Conservation (phyloP, 2,113 vertebrate species). For the Okapia johnstoni region DNA sequence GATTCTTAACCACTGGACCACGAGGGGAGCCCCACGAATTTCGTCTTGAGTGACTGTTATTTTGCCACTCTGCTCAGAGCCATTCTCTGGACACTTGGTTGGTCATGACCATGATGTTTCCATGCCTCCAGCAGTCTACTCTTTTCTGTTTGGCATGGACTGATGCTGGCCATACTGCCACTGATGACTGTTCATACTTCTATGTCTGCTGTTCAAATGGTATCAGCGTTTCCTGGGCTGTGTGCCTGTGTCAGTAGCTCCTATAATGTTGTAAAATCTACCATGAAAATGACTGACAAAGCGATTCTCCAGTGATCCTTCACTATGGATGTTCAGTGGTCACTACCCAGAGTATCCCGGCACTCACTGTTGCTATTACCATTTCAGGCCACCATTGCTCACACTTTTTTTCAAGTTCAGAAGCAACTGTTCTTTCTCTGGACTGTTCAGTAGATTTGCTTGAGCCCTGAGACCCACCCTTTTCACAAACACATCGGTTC, state of each 20-base stretch:
- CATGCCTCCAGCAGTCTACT: too few species aligned
- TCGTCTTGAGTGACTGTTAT: neutral
- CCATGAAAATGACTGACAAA: neutral
- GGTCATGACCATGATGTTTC: rapidly evolving
- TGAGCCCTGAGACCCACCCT: neutral
- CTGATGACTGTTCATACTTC: neutral
- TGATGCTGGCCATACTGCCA: neutral
- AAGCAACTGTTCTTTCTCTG: neutral
- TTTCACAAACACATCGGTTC: neutral
- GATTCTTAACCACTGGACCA: neutral
- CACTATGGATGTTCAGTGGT: too few species aligned
- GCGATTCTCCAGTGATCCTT: neutral
- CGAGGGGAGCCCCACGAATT: neutral
- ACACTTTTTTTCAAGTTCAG: neutral
- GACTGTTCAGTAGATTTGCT: neutral
- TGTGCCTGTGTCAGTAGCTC: rapidly evolving
- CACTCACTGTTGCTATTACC: neutral
- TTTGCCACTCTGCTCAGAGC: neutral
- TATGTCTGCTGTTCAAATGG: neutral
- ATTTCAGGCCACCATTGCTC: neutral
- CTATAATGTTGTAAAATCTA: neutral
- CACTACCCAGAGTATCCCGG: rapidly evolving
- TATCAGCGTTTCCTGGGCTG: neutral
- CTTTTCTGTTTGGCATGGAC: neutral
- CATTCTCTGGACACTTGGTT: neutral